A percentile compares a stretch with the other conserved stretches of the same genome.
Evolutionary conservation across 2,888 invertebrate species (phyloP).

Genomic region (Diaprepes abbreviatus): DNA sequence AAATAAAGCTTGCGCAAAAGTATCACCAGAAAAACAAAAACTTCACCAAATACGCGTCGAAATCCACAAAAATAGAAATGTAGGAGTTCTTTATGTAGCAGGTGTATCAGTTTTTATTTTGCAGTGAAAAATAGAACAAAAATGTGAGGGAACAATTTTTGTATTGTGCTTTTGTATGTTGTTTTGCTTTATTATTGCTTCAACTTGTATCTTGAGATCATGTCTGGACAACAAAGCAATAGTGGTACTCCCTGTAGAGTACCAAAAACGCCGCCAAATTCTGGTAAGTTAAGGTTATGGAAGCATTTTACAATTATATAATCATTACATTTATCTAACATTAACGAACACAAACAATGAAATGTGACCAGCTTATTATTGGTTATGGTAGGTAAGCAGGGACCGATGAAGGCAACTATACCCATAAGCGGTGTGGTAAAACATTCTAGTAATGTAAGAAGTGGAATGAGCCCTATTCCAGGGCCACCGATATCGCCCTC

Average conservation of each 20-base stretch:
- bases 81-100: constrained; percentile 11
- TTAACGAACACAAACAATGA: too few species aligned
- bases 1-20: constrained; percentile 27
- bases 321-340: too few species aligned
- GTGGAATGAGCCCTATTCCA: constrained; percentile 76
- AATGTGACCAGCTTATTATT: too few species aligned
- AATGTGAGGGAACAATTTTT: constrained; percentile 18
- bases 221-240: constrained; percentile 46
- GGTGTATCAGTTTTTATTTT: constrained; percentile 19
- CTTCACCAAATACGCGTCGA: not conserved
- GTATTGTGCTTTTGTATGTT: constrained; percentile 22
- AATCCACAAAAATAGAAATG: constrained; percentile 4
- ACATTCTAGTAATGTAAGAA: constrained; percentile 71
- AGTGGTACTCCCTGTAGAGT: constrained; percentile 41
- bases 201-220: constrained; percentile 29
- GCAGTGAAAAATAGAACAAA: constrained; percentile 1
- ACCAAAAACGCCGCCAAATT: constrained; percentile 41
- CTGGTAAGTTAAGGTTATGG: constrained; percentile 29
- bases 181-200: constrained; percentile 35
- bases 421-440: constrained; percentile 82
- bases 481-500: constrained; percentile 67
- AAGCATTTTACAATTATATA: too few species aligned
- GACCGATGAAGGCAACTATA: constrained; percentile 83
- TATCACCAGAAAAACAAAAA: constrained; percentile 4
- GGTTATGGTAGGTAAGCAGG: constrained; percentile 65